Evolutionary conservation across 2,888 invertebrate genomes (phyloP).

Genomic region (Coleophora flavipennella): DNA sequence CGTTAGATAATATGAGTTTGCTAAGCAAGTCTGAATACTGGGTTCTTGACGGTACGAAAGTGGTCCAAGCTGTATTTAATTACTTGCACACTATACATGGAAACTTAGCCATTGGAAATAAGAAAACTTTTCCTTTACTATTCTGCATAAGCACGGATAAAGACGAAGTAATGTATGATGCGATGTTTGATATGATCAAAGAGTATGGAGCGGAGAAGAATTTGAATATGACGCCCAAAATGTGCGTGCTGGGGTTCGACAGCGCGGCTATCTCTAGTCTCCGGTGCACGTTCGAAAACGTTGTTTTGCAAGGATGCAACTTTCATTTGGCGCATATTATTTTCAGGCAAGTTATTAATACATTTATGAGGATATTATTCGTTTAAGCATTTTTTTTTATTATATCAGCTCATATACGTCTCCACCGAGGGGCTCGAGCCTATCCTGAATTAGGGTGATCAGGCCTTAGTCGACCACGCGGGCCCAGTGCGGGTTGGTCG

Average conservation of each 20-base stretch:
- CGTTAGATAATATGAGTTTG: conserved; percentile 1
- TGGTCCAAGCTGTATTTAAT: too few species aligned
- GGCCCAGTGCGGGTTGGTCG: too few species aligned
- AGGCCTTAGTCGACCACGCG: too few species aligned
- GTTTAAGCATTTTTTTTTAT: too few species aligned
- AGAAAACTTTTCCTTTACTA: conserved; percentile 9
- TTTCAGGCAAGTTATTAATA: neutral
- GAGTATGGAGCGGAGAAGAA: conserved; percentile 8
- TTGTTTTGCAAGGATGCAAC: conserved; percentile 6
- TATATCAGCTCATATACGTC: too few species aligned
- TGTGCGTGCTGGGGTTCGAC: conserved; percentile 9
- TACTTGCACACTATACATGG: conserved; percentile 8
- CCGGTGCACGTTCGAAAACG: conserved; percentile 8
- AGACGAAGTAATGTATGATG: conserved; percentile 7
- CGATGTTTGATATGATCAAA: conserved; percentile 8
- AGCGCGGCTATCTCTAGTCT: conserved; percentile 7
- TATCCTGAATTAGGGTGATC: too few species aligned
- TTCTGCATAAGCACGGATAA: conserved; percentile 9
- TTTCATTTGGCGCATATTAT: conserved; percentile 9
- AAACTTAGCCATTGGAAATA: conserved; percentile 6
- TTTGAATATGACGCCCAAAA: conserved; percentile 6
- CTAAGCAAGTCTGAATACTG: conserved; percentile 6
- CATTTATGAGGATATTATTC: too few species aligned
- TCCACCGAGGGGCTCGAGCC: too few species aligned
- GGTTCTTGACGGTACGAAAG: conserved; percentile 8